These are phyloP conservation scores for Mormoops blainvillei DNA, from an alignment of 2,113 vertebrate genomes.

Conservation along the genomic window DNA sequence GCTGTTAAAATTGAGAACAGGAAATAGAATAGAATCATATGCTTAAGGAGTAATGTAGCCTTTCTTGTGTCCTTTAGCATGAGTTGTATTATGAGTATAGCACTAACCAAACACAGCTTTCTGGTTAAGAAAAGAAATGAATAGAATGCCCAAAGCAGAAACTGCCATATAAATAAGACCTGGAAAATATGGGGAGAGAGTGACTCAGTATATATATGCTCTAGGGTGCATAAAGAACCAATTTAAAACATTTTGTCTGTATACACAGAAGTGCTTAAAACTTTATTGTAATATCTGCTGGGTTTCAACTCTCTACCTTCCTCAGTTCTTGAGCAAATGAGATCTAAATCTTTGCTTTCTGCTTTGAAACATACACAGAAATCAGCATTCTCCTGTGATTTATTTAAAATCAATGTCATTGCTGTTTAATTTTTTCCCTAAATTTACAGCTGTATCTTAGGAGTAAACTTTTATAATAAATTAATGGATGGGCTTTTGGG, in stretches of 20 bases:
- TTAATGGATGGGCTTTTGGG: background rate
- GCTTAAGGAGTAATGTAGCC: background rate
- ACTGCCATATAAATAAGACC: background rate
- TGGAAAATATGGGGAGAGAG: background rate
- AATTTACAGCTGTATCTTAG: conserved; percentile 26
- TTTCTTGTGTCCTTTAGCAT: conserved; percentile 1
- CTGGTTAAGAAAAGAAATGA: conserved; percentile 3
- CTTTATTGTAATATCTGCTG: background rate
- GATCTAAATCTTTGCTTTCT: conserved; percentile 15
- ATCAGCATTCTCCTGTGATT: background rate
- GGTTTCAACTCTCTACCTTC: background rate
- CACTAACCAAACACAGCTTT: background rate
- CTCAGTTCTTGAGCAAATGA: background rate
- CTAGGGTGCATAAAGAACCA: background rate
- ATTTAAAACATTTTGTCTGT: background rate
- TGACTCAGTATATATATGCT: background rate
- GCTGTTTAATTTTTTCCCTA: conserved; percentile 11
- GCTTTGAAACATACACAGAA: conserved; percentile 25
- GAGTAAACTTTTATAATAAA: background rate
- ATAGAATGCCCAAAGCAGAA: background rate
- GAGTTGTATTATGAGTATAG: background rate
- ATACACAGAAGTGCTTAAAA: background rate
- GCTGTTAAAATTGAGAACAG: background rate
- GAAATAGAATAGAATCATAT: background rate
- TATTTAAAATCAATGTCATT: conserved; percentile 36